Evolutionary conservation across 2,888 invertebrate species (phyloP).

Genomic region (Plagodis dolabraria): DNA sequence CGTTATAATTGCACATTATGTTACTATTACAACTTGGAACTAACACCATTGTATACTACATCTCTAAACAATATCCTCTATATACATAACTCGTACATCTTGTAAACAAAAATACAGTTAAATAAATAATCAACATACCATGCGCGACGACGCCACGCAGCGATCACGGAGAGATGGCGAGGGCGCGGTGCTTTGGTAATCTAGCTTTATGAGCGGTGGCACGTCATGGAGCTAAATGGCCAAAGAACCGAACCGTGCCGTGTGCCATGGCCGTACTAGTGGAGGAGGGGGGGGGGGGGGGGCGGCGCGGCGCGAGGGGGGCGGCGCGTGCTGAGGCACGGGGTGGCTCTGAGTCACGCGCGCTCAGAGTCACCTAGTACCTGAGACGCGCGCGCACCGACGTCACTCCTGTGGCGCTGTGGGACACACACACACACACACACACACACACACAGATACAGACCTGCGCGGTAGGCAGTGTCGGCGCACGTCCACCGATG

Average conservation of each 20-base stretch:
- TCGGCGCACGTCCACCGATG: slow-evolving; percentile 74
- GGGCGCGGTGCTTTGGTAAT: slow-evolving; percentile 94
- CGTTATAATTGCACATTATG: too few species aligned
- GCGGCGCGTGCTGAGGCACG: slow-evolving; percentile 73
- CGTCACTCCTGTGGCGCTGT: neutral
- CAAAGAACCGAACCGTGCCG: slow-evolving; percentile 89
- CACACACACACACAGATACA: too few species aligned
- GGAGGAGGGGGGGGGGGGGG: neutral
- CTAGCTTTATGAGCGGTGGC: slow-evolving; percentile 94
- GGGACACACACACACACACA: too few species aligned
- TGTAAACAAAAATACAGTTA: too few species aligned
- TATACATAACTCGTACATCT: too few species aligned
- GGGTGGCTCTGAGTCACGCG: slow-evolving; percentile 81
- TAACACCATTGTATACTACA: too few species aligned
- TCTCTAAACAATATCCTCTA: too few species aligned
- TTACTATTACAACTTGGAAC: too few species aligned
- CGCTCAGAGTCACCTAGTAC: slow-evolving; percentile 95
- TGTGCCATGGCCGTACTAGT: slow-evolving; percentile 3
- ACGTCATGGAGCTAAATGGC: slow-evolving; percentile 95
- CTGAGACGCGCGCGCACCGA: slow-evolving; percentile 84
- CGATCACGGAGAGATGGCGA: slow-evolving; percentile 37
- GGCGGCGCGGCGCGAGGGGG: slow-evolving; percentile 69
- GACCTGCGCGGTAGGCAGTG: too few species aligned
- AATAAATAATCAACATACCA: too few species aligned
- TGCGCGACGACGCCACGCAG: too few species aligned